These are phyloP conservation scores for Tylochromis polylepis DNA, from an alignment of 2,113 vertebrate genomes.

Conservation along the genomic window DNA sequence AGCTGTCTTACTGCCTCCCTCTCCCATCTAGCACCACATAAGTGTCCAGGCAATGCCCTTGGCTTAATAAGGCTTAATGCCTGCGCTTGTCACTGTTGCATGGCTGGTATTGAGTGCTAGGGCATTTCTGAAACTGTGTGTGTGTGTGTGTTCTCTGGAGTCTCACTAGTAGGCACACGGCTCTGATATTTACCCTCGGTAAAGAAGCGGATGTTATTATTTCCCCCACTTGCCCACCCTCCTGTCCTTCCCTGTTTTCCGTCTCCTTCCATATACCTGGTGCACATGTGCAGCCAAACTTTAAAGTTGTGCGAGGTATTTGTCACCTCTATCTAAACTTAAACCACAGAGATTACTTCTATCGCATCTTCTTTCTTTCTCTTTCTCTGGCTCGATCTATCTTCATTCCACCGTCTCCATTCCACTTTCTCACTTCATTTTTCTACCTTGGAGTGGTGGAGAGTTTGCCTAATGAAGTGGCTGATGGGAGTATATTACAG, in stretches of 20 bases:
- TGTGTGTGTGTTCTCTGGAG: slow-evolving; percentile 47
- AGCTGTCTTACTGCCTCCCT: slow-evolving; percentile 31
- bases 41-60: slow-evolving; percentile 58
- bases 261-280: not conserved
- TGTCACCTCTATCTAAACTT: slow-evolving; percentile 28
- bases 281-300: not conserved
- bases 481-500: slow-evolving; percentile 71
- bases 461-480: slow-evolving; percentile 70
- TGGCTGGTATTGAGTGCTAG: slow-evolving; percentile 45
- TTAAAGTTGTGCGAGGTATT: slow-evolving; percentile 14
- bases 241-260: not conserved
- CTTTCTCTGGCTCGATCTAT: slow-evolving; percentile 25
- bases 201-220: slow-evolving; percentile 50
- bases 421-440: slow-evolving; percentile 54
- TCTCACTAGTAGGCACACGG: slow-evolving; percentile 59
- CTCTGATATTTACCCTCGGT: slow-evolving; percentile 67
- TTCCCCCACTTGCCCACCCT: not conserved
- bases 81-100: slow-evolving; percentile 48
- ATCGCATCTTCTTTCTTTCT: slow-evolving; percentile 16
- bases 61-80: slow-evolving; percentile 61
- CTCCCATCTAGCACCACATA: slow-evolving; percentile 40
- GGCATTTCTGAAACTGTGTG: slow-evolving; percentile 44
- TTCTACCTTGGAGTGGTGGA: slow-evolving; percentile 48
- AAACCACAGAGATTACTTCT: slow-evolving; percentile 14
- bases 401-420: slow-evolving; percentile 37